Base-by-base conservation (phyloP, 2,888 invertebrate genomes). In the Diaperis boleti region DNA sequence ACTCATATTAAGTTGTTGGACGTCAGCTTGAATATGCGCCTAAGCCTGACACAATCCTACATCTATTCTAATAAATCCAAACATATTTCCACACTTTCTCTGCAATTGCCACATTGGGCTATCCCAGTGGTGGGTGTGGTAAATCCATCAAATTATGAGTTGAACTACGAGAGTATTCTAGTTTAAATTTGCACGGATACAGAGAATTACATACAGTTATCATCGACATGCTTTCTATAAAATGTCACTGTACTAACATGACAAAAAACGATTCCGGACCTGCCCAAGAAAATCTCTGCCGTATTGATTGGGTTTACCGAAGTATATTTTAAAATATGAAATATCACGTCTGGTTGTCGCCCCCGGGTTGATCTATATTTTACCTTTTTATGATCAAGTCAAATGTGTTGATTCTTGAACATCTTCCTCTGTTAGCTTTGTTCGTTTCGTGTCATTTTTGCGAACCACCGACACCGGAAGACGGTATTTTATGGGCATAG, bases 1-100 rank as follows among this genome's bases (percentile, higher is more conserved):
- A 15, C n/a, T 41, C 13, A 15, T 31, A 47, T 29, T 26, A 26
- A 29, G 31, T 10, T 33, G 35, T 29, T 18, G 7, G 13, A 8
- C n/a, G 47, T 45, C 45, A 29, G 26, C 29, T 22, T 20, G 8
- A 14, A 44, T 7, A 45, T 45, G 37, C n/a, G 11, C 10, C 33
- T 33, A 42, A 42, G 29, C 33, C 14, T 49, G 33, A 49, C 49
- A 18, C 31, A 49, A 33, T 11, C 49, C 11, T 35, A 18, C 49
- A 15, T 35, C 18, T 33, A 35, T 49, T 33, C 15, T 47, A 47
- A 47, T 47, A 47, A 47, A 31, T 29, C 17, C 17, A 4, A 33
- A 31, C 7, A 44, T 44, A 44, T 44, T 22, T 44, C 8, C n/a
- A 22, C 22, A 22, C 11, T 18, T 18, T 41, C 18, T 10, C 8